Evolutionary conservation across 2,113 vertebrate genomes (phyloP).

Genomic region (Gasterosteus aculeatus): DNA sequence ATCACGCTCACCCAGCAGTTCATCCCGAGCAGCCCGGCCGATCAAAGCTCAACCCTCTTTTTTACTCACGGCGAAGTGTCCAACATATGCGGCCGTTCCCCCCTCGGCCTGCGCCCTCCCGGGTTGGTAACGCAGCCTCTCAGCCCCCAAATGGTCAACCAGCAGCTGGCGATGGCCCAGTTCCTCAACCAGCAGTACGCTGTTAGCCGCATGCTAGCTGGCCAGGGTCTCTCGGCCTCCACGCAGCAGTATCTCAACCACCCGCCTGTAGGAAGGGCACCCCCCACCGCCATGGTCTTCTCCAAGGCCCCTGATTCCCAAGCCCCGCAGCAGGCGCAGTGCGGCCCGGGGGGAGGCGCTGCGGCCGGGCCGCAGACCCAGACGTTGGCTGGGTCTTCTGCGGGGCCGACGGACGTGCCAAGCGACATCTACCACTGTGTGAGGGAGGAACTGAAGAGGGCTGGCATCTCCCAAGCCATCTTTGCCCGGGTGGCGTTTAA

Average conservation of each 20-base stretch:
- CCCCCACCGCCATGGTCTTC: constrained; percentile 85
- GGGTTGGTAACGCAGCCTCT: constrained; percentile 93
- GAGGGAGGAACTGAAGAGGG: constrained; percentile 97
- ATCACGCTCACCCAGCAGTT: constrained; percentile 91
- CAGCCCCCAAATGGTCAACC: constrained; percentile 95
- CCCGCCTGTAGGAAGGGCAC: constrained; percentile 84
- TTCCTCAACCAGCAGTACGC: constrained; percentile 98
- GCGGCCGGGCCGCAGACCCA: constrained; percentile 52
- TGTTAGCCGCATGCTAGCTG: constrained; percentile 96
- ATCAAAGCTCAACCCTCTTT: constrained; percentile 86
- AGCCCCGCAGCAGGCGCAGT: constrained; percentile 82
- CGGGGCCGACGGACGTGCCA: constrained; percentile 86
- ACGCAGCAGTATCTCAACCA: constrained; percentile 98
- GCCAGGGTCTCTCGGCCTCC: constrained; percentile 88
- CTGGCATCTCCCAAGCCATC: constrained; percentile 98
- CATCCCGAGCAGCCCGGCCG: constrained; percentile 88
- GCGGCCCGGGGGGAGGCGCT: constrained; percentile 44
- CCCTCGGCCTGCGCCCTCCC: constrained; percentile 88
- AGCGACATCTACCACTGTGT: constrained; percentile 98
- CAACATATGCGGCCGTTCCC: constrained; percentile 81
- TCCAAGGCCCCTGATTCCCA: constrained; percentile 92
- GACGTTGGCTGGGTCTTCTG: constrained; percentile 26
- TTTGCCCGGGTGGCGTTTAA: constrained; percentile 99
- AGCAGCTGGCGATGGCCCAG: constrained; percentile 98
- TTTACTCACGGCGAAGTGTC: constrained; percentile 89